These are phyloP conservation scores for Lasiommata megera DNA, from an alignment of 2,888 invertebrate genomes.

Conservation along the genomic window DNA sequence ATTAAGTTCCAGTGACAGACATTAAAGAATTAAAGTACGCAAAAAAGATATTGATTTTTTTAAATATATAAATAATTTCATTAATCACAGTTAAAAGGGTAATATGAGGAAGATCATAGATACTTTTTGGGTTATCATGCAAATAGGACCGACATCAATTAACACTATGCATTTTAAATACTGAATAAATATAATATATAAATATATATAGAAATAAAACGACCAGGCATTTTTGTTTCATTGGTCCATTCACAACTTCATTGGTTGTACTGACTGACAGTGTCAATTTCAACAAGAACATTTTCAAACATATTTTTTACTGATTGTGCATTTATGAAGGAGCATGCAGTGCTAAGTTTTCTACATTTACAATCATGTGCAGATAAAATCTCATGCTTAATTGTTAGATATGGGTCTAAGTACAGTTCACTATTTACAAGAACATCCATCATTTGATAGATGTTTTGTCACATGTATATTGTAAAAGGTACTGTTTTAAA, in stretches of 20 bases:
- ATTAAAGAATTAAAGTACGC: too few relatives aligned
- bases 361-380: conserved; percentile 52
- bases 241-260: background rate
- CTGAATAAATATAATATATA: background rate
- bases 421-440: conserved; percentile 13
- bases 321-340: conserved; percentile 8
- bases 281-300: background rate
- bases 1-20: too few relatives aligned
- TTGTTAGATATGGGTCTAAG: conserved; percentile 23
- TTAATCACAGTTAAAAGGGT: too few relatives aligned
- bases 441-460: background rate
- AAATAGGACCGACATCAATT: too few relatives aligned
- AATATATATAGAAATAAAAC: background rate
- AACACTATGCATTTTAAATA: background rate
- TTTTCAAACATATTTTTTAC: background rate
- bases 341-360: conserved; percentile 62
- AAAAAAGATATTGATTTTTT: too few relatives aligned
- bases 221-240: background rate
- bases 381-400: conserved; percentile 36
- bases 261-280: background rate
- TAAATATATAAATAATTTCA: too few relatives aligned
- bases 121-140: background rate
- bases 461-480: too few relatives aligned
- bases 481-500: too few relatives aligned
- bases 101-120: background rate